These are phyloP conservation scores for Phoeniculus purpureus DNA, from an alignment of 2,797 vertebrate species.

Conservation along the genomic window DNA sequence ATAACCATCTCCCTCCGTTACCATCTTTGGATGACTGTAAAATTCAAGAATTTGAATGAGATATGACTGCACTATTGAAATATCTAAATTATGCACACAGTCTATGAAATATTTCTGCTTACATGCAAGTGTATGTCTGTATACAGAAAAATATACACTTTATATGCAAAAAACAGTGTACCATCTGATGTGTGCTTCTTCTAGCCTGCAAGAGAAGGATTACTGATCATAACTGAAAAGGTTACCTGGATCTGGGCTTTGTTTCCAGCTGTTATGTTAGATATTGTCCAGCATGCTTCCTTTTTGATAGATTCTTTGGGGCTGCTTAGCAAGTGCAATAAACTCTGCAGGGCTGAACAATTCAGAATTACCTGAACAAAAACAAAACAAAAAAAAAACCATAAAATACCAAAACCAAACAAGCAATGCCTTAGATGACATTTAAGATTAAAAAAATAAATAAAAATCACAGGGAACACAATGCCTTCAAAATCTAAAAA, in stretches of 20 bases:
- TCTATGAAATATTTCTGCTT: neutral
- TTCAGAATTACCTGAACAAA: slow-evolving; percentile 82
- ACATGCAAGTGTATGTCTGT: neutral
- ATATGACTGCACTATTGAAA: neutral
- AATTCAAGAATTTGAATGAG: neutral
- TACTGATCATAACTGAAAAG: neutral
- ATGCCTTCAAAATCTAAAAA: neutral
- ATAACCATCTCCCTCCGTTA: neutral
- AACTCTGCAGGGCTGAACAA: slow-evolving; percentile 84
- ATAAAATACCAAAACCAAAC: neutral
- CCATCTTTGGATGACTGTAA: neutral
- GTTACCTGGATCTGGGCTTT: slow-evolving; percentile 85
- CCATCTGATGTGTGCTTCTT: neutral
- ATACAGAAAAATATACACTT: neutral
- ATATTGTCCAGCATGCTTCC: slow-evolving; percentile 87
- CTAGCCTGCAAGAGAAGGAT: neutral
- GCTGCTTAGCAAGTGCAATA: slow-evolving; percentile 84
- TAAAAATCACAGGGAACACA: neutral
- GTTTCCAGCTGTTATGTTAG: slow-evolving; percentile 86
- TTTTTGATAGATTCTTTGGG: slow-evolving; percentile 87
- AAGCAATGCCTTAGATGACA: neutral
- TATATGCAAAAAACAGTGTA: neutral
- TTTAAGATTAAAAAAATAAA: neutral
- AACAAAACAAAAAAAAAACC: neutral
- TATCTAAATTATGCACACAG: neutral